Conservation (phyloP, 1,140 invertebrate species). For the Hycleus phaleratus region DNA sequence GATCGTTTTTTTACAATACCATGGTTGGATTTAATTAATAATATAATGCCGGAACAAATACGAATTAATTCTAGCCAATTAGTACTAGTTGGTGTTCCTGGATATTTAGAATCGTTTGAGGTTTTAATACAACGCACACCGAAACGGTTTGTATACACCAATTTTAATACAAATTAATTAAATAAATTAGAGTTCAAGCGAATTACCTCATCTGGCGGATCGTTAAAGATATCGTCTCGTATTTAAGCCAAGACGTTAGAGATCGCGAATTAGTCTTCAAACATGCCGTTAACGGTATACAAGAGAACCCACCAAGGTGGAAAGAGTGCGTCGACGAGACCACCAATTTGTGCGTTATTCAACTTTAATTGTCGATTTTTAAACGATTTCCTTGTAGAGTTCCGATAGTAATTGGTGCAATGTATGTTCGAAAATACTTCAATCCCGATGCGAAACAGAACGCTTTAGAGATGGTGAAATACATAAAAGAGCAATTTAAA, state of each 20-base stretch:
- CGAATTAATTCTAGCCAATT: constrained; percentile 39
- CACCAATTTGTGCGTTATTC: constrained; percentile 24
- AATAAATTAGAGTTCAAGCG: constrained; percentile 45
- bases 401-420: constrained; percentile 48
- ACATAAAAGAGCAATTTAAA: constrained; percentile 52
- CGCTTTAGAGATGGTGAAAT: constrained; percentile 58
- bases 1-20: constrained; percentile 60
- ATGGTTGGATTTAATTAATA: constrained; percentile 55
- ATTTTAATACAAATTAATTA: no score
- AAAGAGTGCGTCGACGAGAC: constrained; percentile 49
- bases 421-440: constrained; percentile 52
- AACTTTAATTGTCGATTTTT: not conserved
- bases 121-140: constrained; percentile 46
- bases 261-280: constrained; percentile 48
- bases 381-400: constrained; percentile 34
- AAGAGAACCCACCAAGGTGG: constrained; percentile 48
- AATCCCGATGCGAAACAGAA: constrained; percentile 45
- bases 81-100: constrained; percentile 52
- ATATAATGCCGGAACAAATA: constrained; percentile 42
- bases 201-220: constrained; percentile 59
- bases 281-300: constrained; percentile 48
- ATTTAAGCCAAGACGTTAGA: constrained; percentile 49
- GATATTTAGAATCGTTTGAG: constrained; percentile 50
- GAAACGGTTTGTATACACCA: constrained; percentile 37
- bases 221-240: constrained; percentile 47